Base-by-base conservation (phyloP, 1,140 invertebrate species). In the Diorhabda carinulata region DNA sequence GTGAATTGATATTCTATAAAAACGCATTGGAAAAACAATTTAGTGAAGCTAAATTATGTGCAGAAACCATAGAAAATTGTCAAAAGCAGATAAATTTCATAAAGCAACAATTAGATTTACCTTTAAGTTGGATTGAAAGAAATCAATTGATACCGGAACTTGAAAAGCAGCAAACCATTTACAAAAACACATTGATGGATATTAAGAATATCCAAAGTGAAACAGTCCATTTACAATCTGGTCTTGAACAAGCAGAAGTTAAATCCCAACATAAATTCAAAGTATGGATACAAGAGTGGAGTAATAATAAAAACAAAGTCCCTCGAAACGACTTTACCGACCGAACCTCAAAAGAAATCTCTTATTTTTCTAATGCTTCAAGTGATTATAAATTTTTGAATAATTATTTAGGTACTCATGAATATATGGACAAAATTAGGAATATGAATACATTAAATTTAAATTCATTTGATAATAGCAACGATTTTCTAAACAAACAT, bases 141-240 rank as follows among this genome's bases (percentile, higher is more conserved):
- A 43, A 25, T n/a, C 43, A 43, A 4, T 45, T 68, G 5, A 44
- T 64, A 6, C 43, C n/a, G 10, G 69, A 73, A 5, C 59, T 70
- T 7, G 62, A 68, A 57, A 57, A 68, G 7, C 73, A 77, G 57
- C 77, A 77, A 70, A 67, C 71, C 6, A 67, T 74, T 43, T 78
- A 78, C 43, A 71, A 64, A 56, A 68, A 70, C 44, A 67, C 70
- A 42, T 47, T 78, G 3, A 9, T 52, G 4, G 25, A 71, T 8
- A 60, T 78, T 40, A 67, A 71, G 45, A 58, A 68, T n/a, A 58
- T 78, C 5, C 72, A 77, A 68, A 72, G 63, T 3, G 70, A 78
- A 70, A 68, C 73, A 2, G 61, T 69, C 9, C 70, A 73, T 57
- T 57, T 78, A 41, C 72, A 74, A 57, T 43, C 47, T 52, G 69